Evolutionary conservation across 2,113 vertebrate species (phyloP).

Genomic region (Tachycineta bicolor): DNA sequence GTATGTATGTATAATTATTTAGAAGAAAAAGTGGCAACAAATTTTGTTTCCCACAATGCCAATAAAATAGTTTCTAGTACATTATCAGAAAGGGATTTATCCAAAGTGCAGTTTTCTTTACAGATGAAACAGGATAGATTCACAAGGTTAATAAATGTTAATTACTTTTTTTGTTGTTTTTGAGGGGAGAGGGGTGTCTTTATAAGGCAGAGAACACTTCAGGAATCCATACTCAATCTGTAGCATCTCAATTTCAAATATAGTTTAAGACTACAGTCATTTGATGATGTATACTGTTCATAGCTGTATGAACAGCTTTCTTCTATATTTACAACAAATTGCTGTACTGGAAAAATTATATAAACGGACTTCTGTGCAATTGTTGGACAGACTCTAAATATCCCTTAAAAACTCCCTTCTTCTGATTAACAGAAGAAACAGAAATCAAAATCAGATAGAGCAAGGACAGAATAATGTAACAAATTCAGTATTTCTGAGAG

Average conservation of each 20-base stretch:
- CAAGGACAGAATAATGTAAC: not conserved
- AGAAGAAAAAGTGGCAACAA: not conserved
- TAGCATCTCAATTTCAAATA: not conserved
- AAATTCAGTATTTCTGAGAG: not conserved
- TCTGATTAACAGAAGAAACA: not conserved
- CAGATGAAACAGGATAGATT: not conserved
- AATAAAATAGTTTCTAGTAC: not conserved
- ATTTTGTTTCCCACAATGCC: not conserved
- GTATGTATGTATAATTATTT: not conserved
- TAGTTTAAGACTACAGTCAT: not conserved
- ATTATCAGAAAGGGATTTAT: not conserved
- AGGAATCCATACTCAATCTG: not conserved
- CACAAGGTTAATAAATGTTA: not conserved
- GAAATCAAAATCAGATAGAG: not conserved
- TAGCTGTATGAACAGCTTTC: not conserved
- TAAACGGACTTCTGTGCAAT: not conserved
- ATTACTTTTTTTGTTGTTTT: not conserved
- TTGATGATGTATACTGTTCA: not conserved
- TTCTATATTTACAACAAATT: not conserved
- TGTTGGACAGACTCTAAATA: not conserved
- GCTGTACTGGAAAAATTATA: not conserved
- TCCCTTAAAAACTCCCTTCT: not conserved
- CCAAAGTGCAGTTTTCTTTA: not conserved
- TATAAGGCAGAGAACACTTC: not conserved
- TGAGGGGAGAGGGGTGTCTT: accelerated